Base-by-base conservation (phyloP, 35 echinoderm and acorn worm species). In the Stichopus chloronotus region DNA sequence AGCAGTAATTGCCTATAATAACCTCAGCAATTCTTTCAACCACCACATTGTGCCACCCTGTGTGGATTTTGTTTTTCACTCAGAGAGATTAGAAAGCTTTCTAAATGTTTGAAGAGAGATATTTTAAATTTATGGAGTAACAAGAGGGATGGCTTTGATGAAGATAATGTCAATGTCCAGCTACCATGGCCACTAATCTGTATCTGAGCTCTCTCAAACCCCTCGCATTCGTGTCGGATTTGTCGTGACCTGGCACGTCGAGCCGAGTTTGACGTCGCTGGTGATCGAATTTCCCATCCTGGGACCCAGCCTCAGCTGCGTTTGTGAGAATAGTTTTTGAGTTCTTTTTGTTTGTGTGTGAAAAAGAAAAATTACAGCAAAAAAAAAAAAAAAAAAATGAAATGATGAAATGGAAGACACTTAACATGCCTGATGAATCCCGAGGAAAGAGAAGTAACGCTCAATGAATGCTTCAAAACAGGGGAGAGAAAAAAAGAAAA, bases 221-320 rank as follows among this genome's bases (percentile, higher is more conserved):
- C 30, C 30, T 43, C 30, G 30, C 30, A 43, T 43, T 43, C 30
- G 30, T 43, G 30, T 43, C 30, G 30, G 30, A 43, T 43, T 74
- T 19, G 22, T 74, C 19, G 13, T 74, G 69, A 74, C 69, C 69
- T 74, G 69, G 17, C 22, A 74, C 17, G 22, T 74, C 17, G 22
- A 74, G 13, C 69, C 69, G 22, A 14, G 69, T 16, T 74, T 74
- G 69, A 74, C 69, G n/a, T 74, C 22, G 69, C 7, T 20, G 7
- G 58, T 85, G 54, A 85, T 85, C 82, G 52, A 25, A 85, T 85
- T 85, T 43, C 24, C 82, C 57, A 58, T 85, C 82, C 24, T 56
- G 82, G 82, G 82, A 85, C 56, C 57, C 21, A 58, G 82, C 82
- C 57, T 22, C 56, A 85, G 82, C 82, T 85, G 13, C 55, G 22